Evolutionary conservation across 2,888 invertebrate species (phyloP), one percentile per base, ranked within the genome.

Genomic region (Isotomurus palustris): DNA sequence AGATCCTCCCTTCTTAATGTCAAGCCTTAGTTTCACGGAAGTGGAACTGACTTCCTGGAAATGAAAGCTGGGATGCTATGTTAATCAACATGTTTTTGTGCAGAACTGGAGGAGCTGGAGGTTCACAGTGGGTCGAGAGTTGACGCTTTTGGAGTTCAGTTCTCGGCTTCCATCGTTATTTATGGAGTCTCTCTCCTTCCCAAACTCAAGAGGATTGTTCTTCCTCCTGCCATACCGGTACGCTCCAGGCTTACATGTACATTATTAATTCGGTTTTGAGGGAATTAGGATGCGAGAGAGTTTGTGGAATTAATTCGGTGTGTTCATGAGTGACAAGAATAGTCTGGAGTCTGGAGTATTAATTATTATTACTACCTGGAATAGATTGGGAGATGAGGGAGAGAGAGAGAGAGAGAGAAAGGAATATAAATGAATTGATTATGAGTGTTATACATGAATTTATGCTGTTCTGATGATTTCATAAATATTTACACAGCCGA

Each of bases 211-310:
- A 56, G 50, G 35, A 52, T 62, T 5, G 57, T 61, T 8, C 56
- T 64, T 35, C 64, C 64, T 24, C 61, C 64, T 24, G 58, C 58
- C 17, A 64, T 64, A 45, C 55, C 61, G 48, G 61, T 62, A 58
- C 41, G n/a, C 10, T 17, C n/a, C 8, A 12, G 19, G 8, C 19
- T 12, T 12, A 12, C 25, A 12, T 14, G 24, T 14, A 22, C 14
- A 4, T 24, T n/a, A 5, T 22, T n/a, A 44, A 24, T 19, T 21
- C 35, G 8, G 19, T 28, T 48, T 8, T 19, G 5, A 10, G 19
- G 17, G 6, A 12, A 17, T 35, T 24, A 10, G 41, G 19, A 17
- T 24, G 12, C 8, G 12, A 45, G 6, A 6, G 8, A 6, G 17
- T 22, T 21, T 24, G 5, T n/a, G n/a, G n/a, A n/a, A n/a, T n/a